A percentile compares a stretch with the other conserved stretches of the same genome.
phyloP scores from a whole-genome alignment of 2,113 vertebrate genomes.

The Sterna hirundo region DNA sequence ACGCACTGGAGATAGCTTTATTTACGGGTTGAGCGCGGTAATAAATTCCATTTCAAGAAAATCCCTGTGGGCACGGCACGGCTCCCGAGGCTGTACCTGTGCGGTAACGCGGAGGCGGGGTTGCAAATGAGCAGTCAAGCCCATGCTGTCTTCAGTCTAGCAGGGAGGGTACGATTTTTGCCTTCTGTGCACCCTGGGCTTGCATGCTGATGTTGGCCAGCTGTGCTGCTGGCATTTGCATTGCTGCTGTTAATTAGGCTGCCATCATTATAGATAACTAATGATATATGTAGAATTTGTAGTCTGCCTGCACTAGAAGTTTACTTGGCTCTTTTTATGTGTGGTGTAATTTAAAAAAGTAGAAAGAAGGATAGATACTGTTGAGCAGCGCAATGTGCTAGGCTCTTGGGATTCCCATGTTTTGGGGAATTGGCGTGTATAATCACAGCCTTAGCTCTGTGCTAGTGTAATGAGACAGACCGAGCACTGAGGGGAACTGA shows the following conservation, averaged over 20 bases:
- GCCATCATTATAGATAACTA: neutral
- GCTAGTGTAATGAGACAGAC: neutral
- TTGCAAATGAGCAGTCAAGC: neutral
- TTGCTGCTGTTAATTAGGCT: neutral
- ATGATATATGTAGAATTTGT: too few relatives aligned
- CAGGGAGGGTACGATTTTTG: neutral
- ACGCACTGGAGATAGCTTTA: neutral
- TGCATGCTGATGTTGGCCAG: neutral
- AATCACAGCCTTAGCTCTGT: neutral
- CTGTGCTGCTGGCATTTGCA: neutral
- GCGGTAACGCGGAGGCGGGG: neutral
- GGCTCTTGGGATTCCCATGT: neutral
- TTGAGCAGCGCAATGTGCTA: fast-evolving
- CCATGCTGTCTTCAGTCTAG: neutral
- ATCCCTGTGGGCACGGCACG: fast-evolving
- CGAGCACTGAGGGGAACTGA: neutral
- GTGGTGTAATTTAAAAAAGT: neutral
- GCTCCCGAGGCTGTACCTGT: neutral
- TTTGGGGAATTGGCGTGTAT: neutral
- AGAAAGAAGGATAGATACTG: neutral
- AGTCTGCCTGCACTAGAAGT: neutral
- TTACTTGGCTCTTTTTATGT: neutral
- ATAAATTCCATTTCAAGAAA: neutral
- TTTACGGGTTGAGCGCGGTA: neutral
- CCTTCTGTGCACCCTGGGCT: neutral